A percentile compares a stretch with the other conserved stretches of the same genome.
These are phyloP conservation scores for Centruroides vittatus DNA, from an alignment of 1,140 invertebrate species.

Conservation along the genomic window DNA sequence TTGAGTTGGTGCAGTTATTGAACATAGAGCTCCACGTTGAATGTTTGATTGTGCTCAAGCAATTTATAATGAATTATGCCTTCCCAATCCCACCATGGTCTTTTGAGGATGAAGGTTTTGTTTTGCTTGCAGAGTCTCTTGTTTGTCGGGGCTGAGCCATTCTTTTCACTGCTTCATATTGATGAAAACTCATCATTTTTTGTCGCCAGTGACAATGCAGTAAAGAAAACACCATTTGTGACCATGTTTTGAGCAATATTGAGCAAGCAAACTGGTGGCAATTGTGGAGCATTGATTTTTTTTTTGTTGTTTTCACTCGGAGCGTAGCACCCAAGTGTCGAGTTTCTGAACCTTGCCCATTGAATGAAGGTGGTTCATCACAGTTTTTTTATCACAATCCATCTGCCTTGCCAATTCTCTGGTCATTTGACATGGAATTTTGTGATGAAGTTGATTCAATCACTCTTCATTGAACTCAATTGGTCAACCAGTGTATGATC, in stretches of 20 bases:
- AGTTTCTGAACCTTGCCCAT: conserved; percentile 4
- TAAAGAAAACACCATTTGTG: conserved; percentile 6
- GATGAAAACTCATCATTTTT: conserved; percentile 7
- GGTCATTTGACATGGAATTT: conserved; percentile 3
- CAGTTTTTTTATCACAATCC: background rate
- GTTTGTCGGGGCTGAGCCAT: conserved; percentile 4
- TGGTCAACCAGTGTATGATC: background rate
- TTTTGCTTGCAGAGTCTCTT: background rate
- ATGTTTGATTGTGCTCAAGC: conserved; percentile 3
- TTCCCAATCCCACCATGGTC: conserved; percentile 9
- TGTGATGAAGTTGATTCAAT: conserved; percentile 5
- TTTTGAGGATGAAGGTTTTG: conserved; percentile 2
- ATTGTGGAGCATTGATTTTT: conserved; percentile 5
- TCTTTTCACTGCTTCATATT: conserved; percentile 7
- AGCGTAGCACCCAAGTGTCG: background rate
- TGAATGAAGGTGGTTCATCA: conserved; percentile 1
- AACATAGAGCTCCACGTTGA: conserved; percentile 10
- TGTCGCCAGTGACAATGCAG: conserved; percentile 7
- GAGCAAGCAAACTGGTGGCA: conserved; percentile 1
- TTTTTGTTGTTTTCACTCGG: conserved; percentile 1
- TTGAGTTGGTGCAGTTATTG: conserved; percentile 10
- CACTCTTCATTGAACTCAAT: conserved; percentile 3
- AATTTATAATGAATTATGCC: background rate
- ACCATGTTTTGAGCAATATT: background rate
- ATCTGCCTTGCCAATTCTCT: conserved; percentile 4